Evolutionary conservation across 2,888 invertebrate genomes (phyloP).

Genomic region (Conistra vaccinii): DNA sequence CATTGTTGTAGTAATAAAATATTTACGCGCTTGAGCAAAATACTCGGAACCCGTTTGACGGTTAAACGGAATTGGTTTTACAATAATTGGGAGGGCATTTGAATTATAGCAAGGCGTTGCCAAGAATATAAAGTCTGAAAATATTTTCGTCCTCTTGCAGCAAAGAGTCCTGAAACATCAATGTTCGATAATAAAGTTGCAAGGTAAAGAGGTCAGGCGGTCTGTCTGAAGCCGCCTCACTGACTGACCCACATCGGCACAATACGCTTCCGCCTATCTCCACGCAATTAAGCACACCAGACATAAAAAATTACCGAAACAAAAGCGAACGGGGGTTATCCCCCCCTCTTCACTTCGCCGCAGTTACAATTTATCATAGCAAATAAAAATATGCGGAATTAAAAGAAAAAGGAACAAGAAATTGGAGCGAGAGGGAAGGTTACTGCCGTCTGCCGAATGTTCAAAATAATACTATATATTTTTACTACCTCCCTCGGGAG

Average conservation of each 20-base stretch:
- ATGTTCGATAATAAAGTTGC: conserved; percentile 70
- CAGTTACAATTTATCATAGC: conserved; percentile 90
- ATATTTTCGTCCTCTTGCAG: background rate
- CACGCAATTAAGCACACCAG: conserved; percentile 90
- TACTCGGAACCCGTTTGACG: conserved; percentile 44
- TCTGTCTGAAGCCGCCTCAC: conserved; percentile 73
- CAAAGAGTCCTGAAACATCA: conserved; percentile 28
- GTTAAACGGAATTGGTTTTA: conserved; percentile 32
- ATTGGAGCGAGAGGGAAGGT: conserved; percentile 82
- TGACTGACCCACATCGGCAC: conserved; percentile 87
- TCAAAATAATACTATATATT: conserved; percentile 84
- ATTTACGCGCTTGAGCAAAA: conserved; percentile 48
- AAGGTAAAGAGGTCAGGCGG: conserved; percentile 83
- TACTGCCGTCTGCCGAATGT: conserved; percentile 80
- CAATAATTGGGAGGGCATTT: conserved; percentile 7
- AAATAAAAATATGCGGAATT: conserved; percentile 90
- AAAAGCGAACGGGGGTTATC: conserved; percentile 82
- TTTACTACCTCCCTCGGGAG: conserved; percentile 77
- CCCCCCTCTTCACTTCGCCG: conserved; percentile 78
- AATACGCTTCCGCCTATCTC: conserved; percentile 87
- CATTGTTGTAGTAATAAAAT: conserved; percentile 58
- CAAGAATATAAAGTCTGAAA: background rate
- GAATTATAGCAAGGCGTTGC: background rate
- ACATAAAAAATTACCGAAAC: conserved; percentile 90
- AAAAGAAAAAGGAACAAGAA: conserved; percentile 89